Evolutionary conservation across 1,140 invertebrate genomes (phyloP).

Genomic region (Papilio xuthus): DNA sequence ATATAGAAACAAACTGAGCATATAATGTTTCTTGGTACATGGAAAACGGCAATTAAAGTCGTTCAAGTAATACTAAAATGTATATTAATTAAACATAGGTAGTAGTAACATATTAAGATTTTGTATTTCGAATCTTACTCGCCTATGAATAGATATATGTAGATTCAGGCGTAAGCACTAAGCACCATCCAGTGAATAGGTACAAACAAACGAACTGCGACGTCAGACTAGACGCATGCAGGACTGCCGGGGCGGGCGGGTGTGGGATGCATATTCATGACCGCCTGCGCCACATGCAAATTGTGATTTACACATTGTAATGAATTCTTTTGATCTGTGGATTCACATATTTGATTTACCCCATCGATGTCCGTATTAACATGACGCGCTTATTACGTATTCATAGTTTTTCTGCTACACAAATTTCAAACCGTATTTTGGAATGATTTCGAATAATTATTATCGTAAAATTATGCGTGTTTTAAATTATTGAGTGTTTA

Average conservation of each 20-base stretch:
- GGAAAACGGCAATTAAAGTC: background rate
- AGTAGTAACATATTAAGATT: background rate
- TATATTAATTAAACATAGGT: too few species aligned
- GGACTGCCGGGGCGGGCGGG: constrained; percentile 68
- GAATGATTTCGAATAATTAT: constrained; percentile 40
- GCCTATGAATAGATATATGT: background rate
- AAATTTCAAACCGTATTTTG: constrained; percentile 50
- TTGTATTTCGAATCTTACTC: background rate
- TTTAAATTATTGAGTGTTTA: background rate
- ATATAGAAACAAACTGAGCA: background rate
- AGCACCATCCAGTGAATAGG: constrained; percentile 18
- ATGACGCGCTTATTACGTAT: constrained; percentile 75
- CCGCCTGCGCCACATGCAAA: constrained; percentile 77
- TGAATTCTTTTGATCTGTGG: constrained; percentile 81
- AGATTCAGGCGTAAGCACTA: background rate
- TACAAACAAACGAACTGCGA: constrained; percentile 29
- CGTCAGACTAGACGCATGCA: constrained; percentile 53
- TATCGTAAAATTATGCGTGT: background rate
- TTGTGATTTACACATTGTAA: constrained; percentile 81
- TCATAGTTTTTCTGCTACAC: constrained; percentile 70
- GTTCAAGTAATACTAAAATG: background rate
- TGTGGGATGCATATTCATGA: constrained; percentile 78
- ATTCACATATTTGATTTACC: constrained; percentile 81
- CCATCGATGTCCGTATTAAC: constrained; percentile 72
- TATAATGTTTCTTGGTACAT: background rate